Base-by-base conservation (phyloP, 2,113 vertebrate genomes). In the Etheostoma cragini region DNA sequence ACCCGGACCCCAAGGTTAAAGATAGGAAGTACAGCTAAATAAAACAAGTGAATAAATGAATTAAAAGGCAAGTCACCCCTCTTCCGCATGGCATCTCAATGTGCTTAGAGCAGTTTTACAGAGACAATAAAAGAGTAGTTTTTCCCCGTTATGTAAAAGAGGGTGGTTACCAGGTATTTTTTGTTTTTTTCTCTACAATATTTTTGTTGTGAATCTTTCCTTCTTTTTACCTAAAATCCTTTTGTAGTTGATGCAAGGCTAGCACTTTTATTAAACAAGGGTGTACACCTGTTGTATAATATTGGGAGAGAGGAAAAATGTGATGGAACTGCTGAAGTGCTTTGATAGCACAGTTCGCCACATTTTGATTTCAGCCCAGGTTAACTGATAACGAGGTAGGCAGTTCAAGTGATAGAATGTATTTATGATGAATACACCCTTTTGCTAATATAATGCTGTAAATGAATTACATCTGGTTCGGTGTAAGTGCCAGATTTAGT, bases 301-400 rank as follows among this genome's bases (percentile, higher is more conserved):
- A 64, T 72, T 73, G 68, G 35, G 66, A 54, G 60, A 33, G 38
- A 38, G 10, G 10, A 42, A 13, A 76, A 57, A 62, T 80, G 10
- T 58, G 38, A 12, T 45, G 33, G 21, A 72, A 61, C 52, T 65
- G 22, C 69, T 72, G 24, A 67, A 68, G 22, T 52, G 46, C 57
- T 69, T 56, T 1, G 49, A 79, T 33, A 21, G 54, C 61, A 19
- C 21, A 46, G 47, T 46, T 47, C 35, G 68, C 60, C 60, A 21
- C 53, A 53, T 35, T n/a, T 53, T 8, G 66, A 76, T 76, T 77
- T 58, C 35, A 56, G 58, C 38, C 8, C 16, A 78, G 67, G 54
- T 67, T 78, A 46, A 22, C 57, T 62, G 17, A 65, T 65, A 24
- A 82, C 62, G 49, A 60, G 56, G 62, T 60, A 60, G 71, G 54